Base-by-base conservation (phyloP, 1,140 invertebrate species). In the Eueides isabella region DNA sequence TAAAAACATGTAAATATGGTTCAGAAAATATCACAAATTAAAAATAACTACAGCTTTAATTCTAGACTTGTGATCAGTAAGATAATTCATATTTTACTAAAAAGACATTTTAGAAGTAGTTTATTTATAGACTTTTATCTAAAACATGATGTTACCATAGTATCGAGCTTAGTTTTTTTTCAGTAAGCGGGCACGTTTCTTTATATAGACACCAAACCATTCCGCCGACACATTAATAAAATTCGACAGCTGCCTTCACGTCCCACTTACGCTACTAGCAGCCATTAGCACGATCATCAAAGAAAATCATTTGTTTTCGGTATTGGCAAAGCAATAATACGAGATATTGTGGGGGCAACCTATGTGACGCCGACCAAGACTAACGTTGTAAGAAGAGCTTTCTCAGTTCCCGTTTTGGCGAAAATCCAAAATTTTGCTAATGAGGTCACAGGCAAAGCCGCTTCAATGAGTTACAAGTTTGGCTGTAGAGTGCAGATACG, bases 381-480 rank as follows among this genome's bases (percentile, higher is more conserved):
- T 72, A 71, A 69, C 75, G 66, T 79, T 80, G 74, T 80, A 77
- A 82, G 77, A 76, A 78, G 80, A 75, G 75, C 79, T 81, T 78
- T 76, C 66, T 72, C 74, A 80, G 77, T 83, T 76, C 77, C 80
- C 75, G 68, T 76, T 78, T 79, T 83, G 82, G 82, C 82, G 66
- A 61, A 68, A 72, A 75, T 81, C 82, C 82, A 83, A 79, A 81
- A 77, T 64, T 66, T 77, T 80, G 65, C 75, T 81, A 83, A 81
- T 81, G 78, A 78, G 80, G 81, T 78, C 78, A 73, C 76, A 73
- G 68, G 75, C 68, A 74, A 81, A 80, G 80, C 78, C 73, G 74
- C 78, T 78, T 65, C 61, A 77, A 77, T 80, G 76, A 81, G 72
- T 78, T 81, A 81, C 66, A 66, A 55, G 41, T 38, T 62, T 64